Evolutionary conservation across 2,797 vertebrate genomes (phyloP), one percentile per base, ranked within the genome.

Genomic region (Toxotes lorentzi): DNA sequence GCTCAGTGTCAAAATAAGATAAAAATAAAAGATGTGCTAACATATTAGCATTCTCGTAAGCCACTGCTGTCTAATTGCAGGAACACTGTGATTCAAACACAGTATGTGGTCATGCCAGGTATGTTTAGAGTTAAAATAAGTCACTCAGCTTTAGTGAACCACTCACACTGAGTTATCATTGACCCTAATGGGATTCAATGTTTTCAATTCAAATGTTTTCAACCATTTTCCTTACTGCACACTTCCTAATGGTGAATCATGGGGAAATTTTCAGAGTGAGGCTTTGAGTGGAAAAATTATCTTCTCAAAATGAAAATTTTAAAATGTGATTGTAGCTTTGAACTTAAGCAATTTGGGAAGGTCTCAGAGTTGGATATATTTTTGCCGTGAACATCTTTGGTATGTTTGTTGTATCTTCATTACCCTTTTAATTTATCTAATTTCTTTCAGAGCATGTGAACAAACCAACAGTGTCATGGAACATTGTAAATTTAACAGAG

Each of bases 1-100:
- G 34, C 75, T 70, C 10, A 32, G 51, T 67, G 53, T 79, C 66
- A 82, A 79, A 78, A 70, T 74, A 30, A 80, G 32, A 76, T 66
- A 66, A 63, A 54, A 86, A 79, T 79, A 68, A 80, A 62, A 70
- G 57, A 81, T 13, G 57, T 59, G 8, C 50, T 56, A 27, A 41
- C 61, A 62, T 54, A 63, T 53, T 32, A 68, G 72, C 47, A 79
- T 84, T 76, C 57, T 54, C 47, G 45, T 69, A 34, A 82, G 78
- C 63, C 61, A 0, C 76, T 61, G 47, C 5, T 47, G 57, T 59
- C 21, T 24, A 34, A 47, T 60, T 77, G 62, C 48, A 57, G 71
- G 66, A 65, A 84, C 9, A 51, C 43, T 34, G n/a, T 13, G 32
- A 67, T 56, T 71, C 16, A 76, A 70, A 63, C 40, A 43, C 32